A percentile compares a stretch with the other conserved stretches of the same genome.
These are phyloP conservation scores for Crenichthys baileyi DNA, from an alignment of 2,797 vertebrate species.

Conservation along the genomic window DNA sequence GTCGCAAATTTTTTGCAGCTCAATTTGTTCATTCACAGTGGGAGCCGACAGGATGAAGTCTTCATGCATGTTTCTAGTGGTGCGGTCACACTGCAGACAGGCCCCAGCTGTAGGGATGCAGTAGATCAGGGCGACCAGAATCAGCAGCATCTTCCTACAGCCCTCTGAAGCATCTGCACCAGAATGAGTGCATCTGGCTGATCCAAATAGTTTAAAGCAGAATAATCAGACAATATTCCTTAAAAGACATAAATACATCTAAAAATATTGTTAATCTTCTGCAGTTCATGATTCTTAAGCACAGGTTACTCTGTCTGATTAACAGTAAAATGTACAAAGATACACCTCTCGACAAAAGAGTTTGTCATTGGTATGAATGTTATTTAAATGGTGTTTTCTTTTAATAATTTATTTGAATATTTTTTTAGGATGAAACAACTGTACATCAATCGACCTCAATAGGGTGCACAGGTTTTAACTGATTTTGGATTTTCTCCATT, in stretches of 20 bases:
- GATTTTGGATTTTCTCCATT: not conserved
- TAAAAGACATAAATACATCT: not conserved
- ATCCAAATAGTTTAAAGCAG: constrained; percentile 29
- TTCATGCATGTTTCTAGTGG: constrained; percentile 61
- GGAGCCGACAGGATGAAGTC: constrained; percentile 61
- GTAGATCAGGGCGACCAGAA: constrained; percentile 48
- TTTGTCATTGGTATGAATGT: not conserved
- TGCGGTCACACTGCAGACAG: constrained; percentile 80
- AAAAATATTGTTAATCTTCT: not conserved
- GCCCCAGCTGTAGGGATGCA: constrained; percentile 25
- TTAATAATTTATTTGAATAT: not conserved
- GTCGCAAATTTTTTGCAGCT: constrained; percentile 58
- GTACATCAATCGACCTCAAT: not conserved
- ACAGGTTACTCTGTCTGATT: not conserved
- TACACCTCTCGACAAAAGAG: not conserved
- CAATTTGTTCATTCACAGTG: constrained; percentile 52
- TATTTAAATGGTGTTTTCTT: not conserved
- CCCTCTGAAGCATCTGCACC: not conserved
- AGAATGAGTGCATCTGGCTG: constrained; percentile 23
- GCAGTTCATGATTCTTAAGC: not conserved
- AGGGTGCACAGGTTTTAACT: not conserved
- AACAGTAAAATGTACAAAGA: not conserved
- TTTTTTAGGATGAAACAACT: not conserved
- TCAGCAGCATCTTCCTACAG: constrained; percentile 35
- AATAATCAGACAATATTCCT: constrained; percentile 2